Percentiles rank a stretch among this genome's conserved stretches.
Evolutionary conservation across 2,797 vertebrate genomes (phyloP).

Genomic region (Clangula hyemalis): DNA sequence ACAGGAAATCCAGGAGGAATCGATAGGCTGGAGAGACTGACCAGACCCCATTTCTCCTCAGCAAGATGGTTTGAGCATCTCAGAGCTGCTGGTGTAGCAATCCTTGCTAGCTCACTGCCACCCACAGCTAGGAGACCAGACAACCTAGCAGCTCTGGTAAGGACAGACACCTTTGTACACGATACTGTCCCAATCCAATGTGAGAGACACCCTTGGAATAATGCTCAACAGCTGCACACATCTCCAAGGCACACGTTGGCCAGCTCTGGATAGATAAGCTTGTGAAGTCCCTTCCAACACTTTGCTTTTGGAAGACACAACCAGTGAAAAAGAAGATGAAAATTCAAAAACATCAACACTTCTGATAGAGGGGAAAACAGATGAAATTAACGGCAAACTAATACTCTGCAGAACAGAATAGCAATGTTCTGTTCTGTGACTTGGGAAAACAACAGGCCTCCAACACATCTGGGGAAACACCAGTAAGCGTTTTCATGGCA

Average conservation of each 20-base stretch:
- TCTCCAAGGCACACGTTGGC: not conserved
- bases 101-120: not conserved
- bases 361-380: not conserved
- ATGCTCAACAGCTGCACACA: not conserved
- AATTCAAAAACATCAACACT: not conserved
- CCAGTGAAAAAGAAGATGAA: not conserved
- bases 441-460: not conserved
- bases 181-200: fast-evolving
- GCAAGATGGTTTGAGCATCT: not conserved
- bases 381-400: not conserved
- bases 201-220: not conserved
- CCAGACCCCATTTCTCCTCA: not conserved
- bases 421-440: not conserved
- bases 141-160: not conserved
- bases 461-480: not conserved
- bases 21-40: not conserved
- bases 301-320: not conserved
- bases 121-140: not conserved
- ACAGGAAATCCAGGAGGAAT: not conserved
- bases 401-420: not conserved
- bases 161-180: not conserved
- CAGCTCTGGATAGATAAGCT: not conserved
- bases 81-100: not conserved
- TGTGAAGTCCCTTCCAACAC: not conserved
- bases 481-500: not conserved